Evolutionary conservation across 2,888 invertebrate genomes (phyloP), one percentile per base, ranked within the genome.

Genomic region (Cremastinae sp.): DNA sequence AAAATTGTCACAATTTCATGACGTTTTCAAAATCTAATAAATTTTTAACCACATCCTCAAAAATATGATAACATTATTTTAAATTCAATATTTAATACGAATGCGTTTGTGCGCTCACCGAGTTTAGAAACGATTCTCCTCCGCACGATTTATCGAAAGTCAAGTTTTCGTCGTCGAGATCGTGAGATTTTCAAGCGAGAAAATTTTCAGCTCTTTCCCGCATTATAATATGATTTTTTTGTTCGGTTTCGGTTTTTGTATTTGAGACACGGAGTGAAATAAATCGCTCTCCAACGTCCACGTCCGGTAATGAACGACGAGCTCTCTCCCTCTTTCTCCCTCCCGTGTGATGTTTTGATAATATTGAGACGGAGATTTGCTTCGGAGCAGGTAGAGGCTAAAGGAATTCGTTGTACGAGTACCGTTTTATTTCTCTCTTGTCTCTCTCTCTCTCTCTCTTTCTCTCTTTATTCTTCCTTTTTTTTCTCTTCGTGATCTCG

Each of bases 41-140:
- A n/a, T n/a, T n/a, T n/a, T n/a, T n/a, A n/a, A n/a, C n/a, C n/a
- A n/a, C n/a, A n/a, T n/a, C n/a, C n/a, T n/a, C n/a, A n/a, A n/a
- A n/a, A n/a, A n/a, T n/a, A n/a, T n/a, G n/a, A n/a, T n/a, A n/a
- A n/a, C n/a, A n/a, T n/a, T n/a, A n/a, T n/a, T n/a, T n/a, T n/a
- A n/a, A n/a, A n/a, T n/a, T n/a, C n/a, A n/a, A n/a, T n/a, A n/a
- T n/a, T n/a, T n/a, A n/a, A n/a, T n/a, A n/a, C n/a, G n/a, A n/a
- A n/a, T n/a, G n/a, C n/a, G 68, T 72, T 65, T 65, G 64, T 73
- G 64, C 74, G 38, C 56, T 28, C 16, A 12, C 20, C 43, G 71
- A 61, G 78, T 80, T 80, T 78, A 72, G 76, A 80, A 79, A 78
- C 74, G 79, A 80, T 80, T 78, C 68, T 70, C 73, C 56, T 71